phyloP scores from a whole-genome alignment of 2,797 vertebrate genomes.

The Dermochelys coriacea region DNA sequence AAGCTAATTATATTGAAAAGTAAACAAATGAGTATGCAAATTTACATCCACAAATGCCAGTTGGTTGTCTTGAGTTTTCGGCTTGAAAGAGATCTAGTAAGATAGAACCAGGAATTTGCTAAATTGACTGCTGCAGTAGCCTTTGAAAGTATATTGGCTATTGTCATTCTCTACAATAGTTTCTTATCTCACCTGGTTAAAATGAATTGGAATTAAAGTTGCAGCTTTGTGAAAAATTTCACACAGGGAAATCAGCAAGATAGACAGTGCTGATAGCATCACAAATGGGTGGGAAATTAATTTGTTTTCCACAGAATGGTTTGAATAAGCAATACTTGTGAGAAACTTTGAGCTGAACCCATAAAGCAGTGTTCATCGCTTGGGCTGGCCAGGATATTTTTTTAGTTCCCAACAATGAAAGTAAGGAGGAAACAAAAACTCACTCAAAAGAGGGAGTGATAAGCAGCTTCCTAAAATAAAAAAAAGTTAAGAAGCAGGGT shows the following conservation, averaged over 20 bases:
- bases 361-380: background rate
- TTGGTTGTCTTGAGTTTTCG: conserved; percentile 54
- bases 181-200: conserved; percentile 26
- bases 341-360: background rate
- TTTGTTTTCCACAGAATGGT: background rate
- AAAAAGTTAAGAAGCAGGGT: too few species aligned
- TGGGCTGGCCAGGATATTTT: background rate
- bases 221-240: background rate
- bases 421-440: background rate
- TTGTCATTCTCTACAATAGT: background rate
- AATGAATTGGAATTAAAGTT: conserved; percentile 27
- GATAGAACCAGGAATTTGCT: background rate
- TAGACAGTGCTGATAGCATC: background rate
- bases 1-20: conserved; percentile 79
- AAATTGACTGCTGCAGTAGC: background rate
- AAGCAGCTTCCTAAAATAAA: background rate
- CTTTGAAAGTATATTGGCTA: background rate
- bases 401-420: background rate
- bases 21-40: conserved; percentile 68
- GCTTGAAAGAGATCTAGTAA: conserved; percentile 41
- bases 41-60: conserved; percentile 44
- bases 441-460: background rate
- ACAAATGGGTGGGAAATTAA: background rate
- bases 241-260: background rate
- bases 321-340: background rate